phyloP scores from a whole-genome alignment of 2,888 invertebrate species.

The Lithophane semibrunnea region DNA sequence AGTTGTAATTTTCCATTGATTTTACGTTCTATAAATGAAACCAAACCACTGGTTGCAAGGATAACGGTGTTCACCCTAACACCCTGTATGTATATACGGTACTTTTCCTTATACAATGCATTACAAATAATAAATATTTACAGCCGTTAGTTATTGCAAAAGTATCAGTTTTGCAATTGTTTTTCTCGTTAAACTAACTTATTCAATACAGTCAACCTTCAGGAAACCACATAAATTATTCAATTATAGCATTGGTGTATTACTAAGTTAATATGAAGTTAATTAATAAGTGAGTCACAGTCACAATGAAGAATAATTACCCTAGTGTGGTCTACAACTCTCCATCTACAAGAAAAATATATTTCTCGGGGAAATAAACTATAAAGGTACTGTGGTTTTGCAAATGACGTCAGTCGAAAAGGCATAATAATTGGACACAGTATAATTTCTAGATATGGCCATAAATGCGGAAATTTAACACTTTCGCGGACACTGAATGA shows the following conservation, averaged over 20 bases:
- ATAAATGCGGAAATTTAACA: background rate
- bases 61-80: too few relatives aligned
- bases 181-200: conserved; percentile 2
- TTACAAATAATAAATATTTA: background rate
- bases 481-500: too few relatives aligned
- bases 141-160: background rate
- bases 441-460: conserved; percentile 9
- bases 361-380: background rate
- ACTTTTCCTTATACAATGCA: conserved; percentile 2
- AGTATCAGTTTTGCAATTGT: conserved; percentile 11
- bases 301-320: background rate
- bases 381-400: background rate
- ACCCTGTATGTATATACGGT: too few relatives aligned
- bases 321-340: too few relatives aligned
- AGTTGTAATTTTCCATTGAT: too few relatives aligned
- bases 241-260: background rate
- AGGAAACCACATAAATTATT: conserved; percentile 34
- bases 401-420: background rate
- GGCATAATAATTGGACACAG: background rate
- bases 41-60: too few relatives aligned
- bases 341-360: background rate
- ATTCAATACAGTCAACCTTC: conserved; percentile 3
- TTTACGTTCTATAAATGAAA: too few relatives aligned
- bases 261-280: background rate
- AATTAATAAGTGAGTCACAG: conserved; percentile 15